phyloP scores from a whole-genome alignment of 2,888 invertebrate genomes.

The Thera britannica region DNA sequence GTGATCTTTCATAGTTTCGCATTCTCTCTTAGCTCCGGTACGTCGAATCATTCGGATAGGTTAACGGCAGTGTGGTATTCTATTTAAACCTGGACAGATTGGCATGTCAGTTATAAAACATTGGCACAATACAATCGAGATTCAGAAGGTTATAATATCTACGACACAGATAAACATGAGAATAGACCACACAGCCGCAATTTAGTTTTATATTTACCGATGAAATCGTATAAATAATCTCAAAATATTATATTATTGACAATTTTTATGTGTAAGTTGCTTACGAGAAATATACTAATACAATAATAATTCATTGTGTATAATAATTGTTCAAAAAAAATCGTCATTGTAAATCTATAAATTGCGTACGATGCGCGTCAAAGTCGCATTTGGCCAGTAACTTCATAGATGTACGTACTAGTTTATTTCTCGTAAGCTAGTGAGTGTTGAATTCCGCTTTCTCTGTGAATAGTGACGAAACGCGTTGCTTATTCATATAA shows the following conservation, averaged over 20 bases:
- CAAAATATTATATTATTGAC: constrained; percentile 53
- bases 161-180: constrained; percentile 40
- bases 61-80: constrained; percentile 80
- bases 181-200: constrained; percentile 73
- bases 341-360: constrained; percentile 1
- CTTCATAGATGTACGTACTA: constrained; percentile 7
- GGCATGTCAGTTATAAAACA: constrained; percentile 72
- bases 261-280: constrained; percentile 54
- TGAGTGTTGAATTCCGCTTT: constrained; percentile 33
- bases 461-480: constrained; percentile 44
- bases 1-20: constrained; percentile 55
- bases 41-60: constrained; percentile 62
- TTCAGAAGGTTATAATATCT: constrained; percentile 43
- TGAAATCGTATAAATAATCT: constrained; percentile 51
- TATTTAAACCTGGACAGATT: constrained; percentile 80
- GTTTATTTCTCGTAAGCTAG: constrained; percentile 27
- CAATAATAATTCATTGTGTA: constrained; percentile 19
- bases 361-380: constrained; percentile 5
- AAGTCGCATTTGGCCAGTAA: not conserved
- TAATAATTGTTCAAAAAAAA: constrained; percentile 17
- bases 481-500: constrained; percentile 56
- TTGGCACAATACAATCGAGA: constrained; percentile 61
- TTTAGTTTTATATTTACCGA: constrained; percentile 28
- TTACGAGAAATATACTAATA: constrained; percentile 69
- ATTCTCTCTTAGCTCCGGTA: constrained; percentile 68